Evolutionary conservation across 2,888 invertebrate genomes (phyloP), one percentile per base, ranked within the genome.

Genomic region (Hirtodrosophila duncani): DNA sequence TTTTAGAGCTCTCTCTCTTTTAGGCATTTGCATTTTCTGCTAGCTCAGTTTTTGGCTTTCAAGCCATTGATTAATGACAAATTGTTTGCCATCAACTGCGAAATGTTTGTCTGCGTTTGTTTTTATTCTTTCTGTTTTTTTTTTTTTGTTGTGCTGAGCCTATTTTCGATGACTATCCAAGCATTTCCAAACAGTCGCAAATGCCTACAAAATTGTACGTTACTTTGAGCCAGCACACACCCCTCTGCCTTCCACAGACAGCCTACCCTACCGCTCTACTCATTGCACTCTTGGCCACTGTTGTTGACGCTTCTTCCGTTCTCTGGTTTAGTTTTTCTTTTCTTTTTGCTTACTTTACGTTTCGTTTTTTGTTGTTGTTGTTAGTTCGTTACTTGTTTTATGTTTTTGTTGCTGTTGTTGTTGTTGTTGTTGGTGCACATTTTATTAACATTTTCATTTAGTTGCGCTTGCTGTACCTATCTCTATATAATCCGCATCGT

Each of bases 381-480:
- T 34, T 52, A 34, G 23, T 33, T 34, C 16, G 18, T 10, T 37
- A n/a, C 13, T 14, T 24, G n/a, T 33, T 33, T 39, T 44, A 43
- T 46, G 33, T 39, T 52, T 26, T 33, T 56, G 44, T 45, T 57
- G 50, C 43, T 37, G 38, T 51, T 44, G 36, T 53, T 45, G 41
- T 26, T 44, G 29, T 49, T 67, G 63, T 49, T 60, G 69, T 58
- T 62, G 56, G 42, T 51, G 69, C 64, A 71, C 71, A 70, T 70
- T 77, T 67, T 65, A 67, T 74, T 74, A 74, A 74, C 72, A 74
- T 78, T 74, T 74, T 78, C 79, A 74, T 74, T 79, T 74, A 66
- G 68, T 67, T 62, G 64, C 53, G 51, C 62, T 38, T 43, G 10
- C 31, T 33, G 48, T 39, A 36, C 43, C 42, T 49, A 23, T 13